Evolutionary conservation across 2,113 vertebrate species (phyloP).

Genomic region (Cephalopholis sonnerati): DNA sequence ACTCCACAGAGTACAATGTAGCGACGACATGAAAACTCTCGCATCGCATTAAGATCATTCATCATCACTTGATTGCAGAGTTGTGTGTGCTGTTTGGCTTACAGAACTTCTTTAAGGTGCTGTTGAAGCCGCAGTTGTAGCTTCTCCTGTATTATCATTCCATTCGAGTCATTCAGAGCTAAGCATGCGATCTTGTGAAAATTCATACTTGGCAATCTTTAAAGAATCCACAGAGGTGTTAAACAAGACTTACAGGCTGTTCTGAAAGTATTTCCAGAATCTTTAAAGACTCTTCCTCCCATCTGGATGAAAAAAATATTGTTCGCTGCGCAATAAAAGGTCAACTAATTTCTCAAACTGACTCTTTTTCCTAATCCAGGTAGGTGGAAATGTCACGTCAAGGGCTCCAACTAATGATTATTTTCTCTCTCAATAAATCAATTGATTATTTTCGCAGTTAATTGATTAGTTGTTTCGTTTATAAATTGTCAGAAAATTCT

Average conservation of each 20-base stretch:
- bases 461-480: too few relatives aligned
- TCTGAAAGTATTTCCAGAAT: too few relatives aligned
- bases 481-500: too few relatives aligned
- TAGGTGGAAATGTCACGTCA: too few relatives aligned
- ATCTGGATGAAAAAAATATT: too few relatives aligned
- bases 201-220: not conserved
- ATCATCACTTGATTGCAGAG: conserved; percentile 12
- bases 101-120: conserved; percentile 33
- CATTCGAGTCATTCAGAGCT: not conserved
- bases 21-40: conserved; percentile 54
- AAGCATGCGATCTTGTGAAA: not conserved
- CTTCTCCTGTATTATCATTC: not conserved
- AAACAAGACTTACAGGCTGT: not conserved
- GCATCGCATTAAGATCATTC: conserved; percentile 26
- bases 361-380: too few relatives aligned
- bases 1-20: conserved; percentile 73
- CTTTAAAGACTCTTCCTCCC: too few relatives aligned
- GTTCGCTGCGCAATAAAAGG: not conserved
- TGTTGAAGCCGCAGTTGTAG: conserved; percentile 15
- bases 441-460: too few relatives aligned
- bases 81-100: conserved; percentile 21
- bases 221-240: not conserved
- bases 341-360: too few relatives aligned
- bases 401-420: too few relatives aligned
- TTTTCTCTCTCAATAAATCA: too few relatives aligned